Conservation (phyloP, 2,113 vertebrate species). For the Guaruba guarouba region DNA sequence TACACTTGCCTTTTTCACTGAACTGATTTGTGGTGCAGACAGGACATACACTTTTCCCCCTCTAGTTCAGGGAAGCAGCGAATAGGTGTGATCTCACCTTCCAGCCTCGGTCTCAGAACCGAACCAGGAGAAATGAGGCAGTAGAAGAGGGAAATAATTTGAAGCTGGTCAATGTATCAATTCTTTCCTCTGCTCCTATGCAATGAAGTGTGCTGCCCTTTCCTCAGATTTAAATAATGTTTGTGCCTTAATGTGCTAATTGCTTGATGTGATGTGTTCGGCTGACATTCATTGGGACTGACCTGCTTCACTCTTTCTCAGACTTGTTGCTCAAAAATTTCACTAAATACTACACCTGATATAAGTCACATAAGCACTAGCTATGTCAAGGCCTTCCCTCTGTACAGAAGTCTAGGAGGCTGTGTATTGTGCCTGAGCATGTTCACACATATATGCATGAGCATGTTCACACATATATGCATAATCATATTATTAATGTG, state of each 20-base stretch:
- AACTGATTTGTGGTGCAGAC: background rate
- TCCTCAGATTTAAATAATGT: background rate
- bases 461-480: background rate
- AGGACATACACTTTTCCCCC: background rate
- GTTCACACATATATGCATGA: background rate
- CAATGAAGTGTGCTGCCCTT: background rate
- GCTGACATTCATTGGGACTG: background rate
- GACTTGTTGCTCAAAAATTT: background rate
- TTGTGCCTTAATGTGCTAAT: background rate
- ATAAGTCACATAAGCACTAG: background rate
- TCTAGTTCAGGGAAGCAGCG: background rate
- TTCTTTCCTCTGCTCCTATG: background rate
- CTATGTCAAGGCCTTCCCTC: background rate
- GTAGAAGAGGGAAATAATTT: background rate
- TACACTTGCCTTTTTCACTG: background rate
- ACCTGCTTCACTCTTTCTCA: background rate
- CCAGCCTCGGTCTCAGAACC: background rate
- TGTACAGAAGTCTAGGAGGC: background rate
- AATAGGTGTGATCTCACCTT: background rate
- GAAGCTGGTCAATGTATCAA: background rate
- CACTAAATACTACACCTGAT: background rate
- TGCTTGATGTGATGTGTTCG: background rate
- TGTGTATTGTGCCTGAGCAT: background rate
- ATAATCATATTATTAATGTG: constrained; percentile 10
- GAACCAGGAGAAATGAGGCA: background rate